Conservation (phyloP, 1,140 invertebrate species). For the Dreissena rostriformis region DNA sequence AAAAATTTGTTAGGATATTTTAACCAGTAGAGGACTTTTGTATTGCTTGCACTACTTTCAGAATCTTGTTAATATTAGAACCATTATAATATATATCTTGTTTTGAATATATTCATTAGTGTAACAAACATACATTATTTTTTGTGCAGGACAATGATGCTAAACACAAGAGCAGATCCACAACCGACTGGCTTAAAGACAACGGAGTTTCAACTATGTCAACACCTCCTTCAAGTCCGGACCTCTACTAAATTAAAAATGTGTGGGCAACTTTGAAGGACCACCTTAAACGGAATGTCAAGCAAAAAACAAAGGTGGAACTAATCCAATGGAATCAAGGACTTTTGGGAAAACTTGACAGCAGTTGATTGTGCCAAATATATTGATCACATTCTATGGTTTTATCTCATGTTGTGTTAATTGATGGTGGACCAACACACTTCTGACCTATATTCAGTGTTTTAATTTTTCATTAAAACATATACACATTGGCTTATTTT, state of each 20-base stretch:
- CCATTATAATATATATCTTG: too few species aligned
- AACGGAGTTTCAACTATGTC: neutral
- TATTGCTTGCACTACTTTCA: too few species aligned
- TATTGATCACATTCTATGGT: slow-evolving; percentile 15
- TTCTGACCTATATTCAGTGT: too few species aligned
- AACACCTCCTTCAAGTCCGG: neutral
- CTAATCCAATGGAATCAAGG: slow-evolving; percentile 6
- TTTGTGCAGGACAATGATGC: slow-evolving; percentile 10
- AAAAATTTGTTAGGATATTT: too few species aligned
- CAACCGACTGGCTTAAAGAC: slow-evolving; percentile 13
- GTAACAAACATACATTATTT: neutral
- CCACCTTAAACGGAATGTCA: slow-evolving; percentile 2
- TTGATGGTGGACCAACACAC: slow-evolving; percentile 8
- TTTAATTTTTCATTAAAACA: too few species aligned
- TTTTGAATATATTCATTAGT: too few species aligned
- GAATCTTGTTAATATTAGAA: too few species aligned
- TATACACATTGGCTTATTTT: too few species aligned
- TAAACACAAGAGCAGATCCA: slow-evolving; percentile 19
- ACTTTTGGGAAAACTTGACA: neutral
- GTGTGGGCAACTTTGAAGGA: slow-evolving; percentile 10
- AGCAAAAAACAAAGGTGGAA: slow-evolving; percentile 6
- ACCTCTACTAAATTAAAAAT: neutral
- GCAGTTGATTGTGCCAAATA: slow-evolving; percentile 2
- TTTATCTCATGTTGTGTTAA: slow-evolving; percentile 1
- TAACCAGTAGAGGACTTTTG: too few species aligned